Base-by-base conservation (phyloP, 2,797 vertebrate genomes). In the Carapus acus region DNA sequence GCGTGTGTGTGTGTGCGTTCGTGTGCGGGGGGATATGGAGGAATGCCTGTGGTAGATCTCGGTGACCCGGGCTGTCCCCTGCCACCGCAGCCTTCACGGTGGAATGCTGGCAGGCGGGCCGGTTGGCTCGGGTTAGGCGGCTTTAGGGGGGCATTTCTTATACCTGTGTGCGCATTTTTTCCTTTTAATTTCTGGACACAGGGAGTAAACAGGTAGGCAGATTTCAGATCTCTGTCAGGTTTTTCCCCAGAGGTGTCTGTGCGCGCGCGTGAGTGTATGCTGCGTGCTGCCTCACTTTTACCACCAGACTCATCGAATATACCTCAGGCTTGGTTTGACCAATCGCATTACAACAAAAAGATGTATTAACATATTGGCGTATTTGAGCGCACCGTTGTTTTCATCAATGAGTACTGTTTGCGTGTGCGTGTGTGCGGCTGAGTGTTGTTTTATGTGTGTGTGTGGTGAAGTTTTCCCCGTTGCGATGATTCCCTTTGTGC, bases 51-150 rank as follows among this genome's bases (percentile, higher is more conserved):
- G 79, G 76, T 79, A 82, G 80, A 73, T 83, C 65, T 74, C 69
- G 81, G 80, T 86, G 87, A 88, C 85, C 88, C 86, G 86, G 85
- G 72, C 68, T 76, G 84, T 87, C 85, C 82, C 81, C 81, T 72
- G 67, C 72, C 79, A 49, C 73, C 67, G 76, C 48, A 74, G 70
- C 62, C 59, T 87, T 82, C 79, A 74, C 78, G 65, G 70, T 66
- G 78, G 78, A 70, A 86, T 79, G 81, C 77, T 37, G 65, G 63
- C 69, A 45, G 66, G 60, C 58, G 68, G 60, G 50, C 58, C 47
- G 57, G 65, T n/a, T n/a, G n/a, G n/a, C n/a, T n/a, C n/a, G 54
- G 55, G 61, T 62, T 52, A 44, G 61, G 55, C 49, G 52, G 72
- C 52, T 29, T 68, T 45, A 54, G 57, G 44, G n/a, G 33, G 57